Conservation (phyloP, 2,113 vertebrate genomes). For the Pteropus alecto region DNA sequence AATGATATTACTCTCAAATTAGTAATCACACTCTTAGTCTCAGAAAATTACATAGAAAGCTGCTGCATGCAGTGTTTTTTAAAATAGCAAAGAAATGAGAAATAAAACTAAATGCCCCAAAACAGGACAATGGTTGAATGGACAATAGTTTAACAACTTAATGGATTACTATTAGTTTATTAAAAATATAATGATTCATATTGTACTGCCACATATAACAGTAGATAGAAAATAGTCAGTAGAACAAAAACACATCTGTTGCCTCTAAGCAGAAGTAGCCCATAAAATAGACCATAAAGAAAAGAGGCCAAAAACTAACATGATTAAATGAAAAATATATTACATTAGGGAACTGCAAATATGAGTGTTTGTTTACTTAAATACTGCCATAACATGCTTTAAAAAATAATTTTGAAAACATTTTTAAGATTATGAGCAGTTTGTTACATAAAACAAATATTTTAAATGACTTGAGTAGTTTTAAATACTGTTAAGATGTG, state of each 20-base stretch:
- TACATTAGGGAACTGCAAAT: slow-evolving; percentile 38
- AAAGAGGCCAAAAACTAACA: slow-evolving; percentile 25
- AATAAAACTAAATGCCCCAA: background rate
- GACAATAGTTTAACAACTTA: slow-evolving; percentile 6
- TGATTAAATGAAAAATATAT: slow-evolving; percentile 36
- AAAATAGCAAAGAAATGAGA: background rate
- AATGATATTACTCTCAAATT: background rate
- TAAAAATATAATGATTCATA: slow-evolving; percentile 13
- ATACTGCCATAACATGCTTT: slow-evolving; percentile 31
- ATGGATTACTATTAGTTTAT: background rate
- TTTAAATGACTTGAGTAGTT: background rate
- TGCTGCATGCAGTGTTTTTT: background rate
- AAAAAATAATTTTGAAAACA: background rate
- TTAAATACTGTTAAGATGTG: slow-evolving; percentile 7
- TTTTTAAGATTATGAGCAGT: background rate
- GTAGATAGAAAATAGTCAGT: background rate
- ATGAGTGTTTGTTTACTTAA: slow-evolving; percentile 32
- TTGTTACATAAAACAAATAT: slow-evolving; percentile 1
- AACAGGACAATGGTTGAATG: background rate
- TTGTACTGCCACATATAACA: background rate
- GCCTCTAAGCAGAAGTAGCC: background rate
- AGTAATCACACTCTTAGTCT: background rate
- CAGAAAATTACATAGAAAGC: background rate
- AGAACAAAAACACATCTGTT: slow-evolving; percentile 30
- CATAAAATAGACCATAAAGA: slow-evolving; percentile 44